Base-by-base conservation (phyloP, 2,888 invertebrate genomes). In the Carabus problematicus region DNA sequence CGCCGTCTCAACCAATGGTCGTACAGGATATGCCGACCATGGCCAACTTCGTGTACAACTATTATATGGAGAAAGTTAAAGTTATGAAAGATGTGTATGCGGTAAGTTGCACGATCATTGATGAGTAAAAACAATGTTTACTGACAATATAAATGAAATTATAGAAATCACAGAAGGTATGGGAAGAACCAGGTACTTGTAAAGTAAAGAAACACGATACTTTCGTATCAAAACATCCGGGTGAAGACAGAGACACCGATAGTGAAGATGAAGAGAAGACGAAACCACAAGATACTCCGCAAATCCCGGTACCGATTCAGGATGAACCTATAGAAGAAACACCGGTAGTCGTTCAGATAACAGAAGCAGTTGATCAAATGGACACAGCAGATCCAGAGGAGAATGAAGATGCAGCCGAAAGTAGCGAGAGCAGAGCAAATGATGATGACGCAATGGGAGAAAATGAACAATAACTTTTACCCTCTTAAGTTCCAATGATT, bases 31-130 rank as follows among this genome's bases (percentile, higher is more conserved):
- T 98, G 94, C 89, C 94, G 1, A 93, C 97, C 78, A 96, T 98
- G 93, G 95, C 96, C 0, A 90, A 94, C 78, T 96, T 94, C 82
- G 98, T 98, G 0, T 97, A 94, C 82, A 92, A 96, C 76, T 90
- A 95, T 83, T 98, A 98, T 80, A 87, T 92, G 78, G 86, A 89
- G 62, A 88, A 90, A 77, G 88, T 94, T 63, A 87, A 89, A 69
- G 84, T 84, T 47, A 80, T 90, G 75, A 89, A 89, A 75, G 80
- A 82, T 70, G 82, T 80, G 72, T 82, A 82, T 75, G 77, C 80
- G 72, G 82, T 83, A 77, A 78, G 78, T 76, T 54, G 61, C 55
- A 61, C 60, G 43, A 47, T 19, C 40, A 64, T 42, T 63, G 41
- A 66, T 56, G 39, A n/a, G 43, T 64, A 12, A 18, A n/a, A n/a